A percentile compares a stretch with the other conserved stretches of the same genome.
Evolutionary conservation across 1,140 invertebrate genomes (phyloP).

Genomic region (Nomia melanderi): DNA sequence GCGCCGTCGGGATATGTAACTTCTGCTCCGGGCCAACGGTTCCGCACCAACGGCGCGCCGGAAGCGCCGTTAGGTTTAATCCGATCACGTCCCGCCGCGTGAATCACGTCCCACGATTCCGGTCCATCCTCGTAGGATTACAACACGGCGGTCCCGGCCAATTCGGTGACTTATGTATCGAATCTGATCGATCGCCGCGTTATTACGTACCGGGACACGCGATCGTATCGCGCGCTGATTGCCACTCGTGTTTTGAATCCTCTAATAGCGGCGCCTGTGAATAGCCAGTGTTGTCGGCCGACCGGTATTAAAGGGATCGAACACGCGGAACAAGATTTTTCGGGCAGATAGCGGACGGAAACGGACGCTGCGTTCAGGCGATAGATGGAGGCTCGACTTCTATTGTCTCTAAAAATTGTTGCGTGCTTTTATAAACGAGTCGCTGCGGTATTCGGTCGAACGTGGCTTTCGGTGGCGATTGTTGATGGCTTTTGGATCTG

Average conservation of each 20-base stretch:
- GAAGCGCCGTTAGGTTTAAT: conserved; percentile 62
- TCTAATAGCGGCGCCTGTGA: too few species aligned
- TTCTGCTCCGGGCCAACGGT: not conserved
- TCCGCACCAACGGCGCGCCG: conserved; percentile 15
- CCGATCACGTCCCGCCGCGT: conserved; percentile 61
- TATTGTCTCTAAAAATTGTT: not conserved
- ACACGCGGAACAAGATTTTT: not conserved
- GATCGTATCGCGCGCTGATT: conserved; percentile 1
- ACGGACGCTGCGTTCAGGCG: not conserved
- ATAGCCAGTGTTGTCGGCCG: not conserved
- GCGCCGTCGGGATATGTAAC: conserved; percentile 32
- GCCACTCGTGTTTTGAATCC: not conserved
- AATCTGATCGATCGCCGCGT: conserved; percentile 29
- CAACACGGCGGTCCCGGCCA: not conserved
- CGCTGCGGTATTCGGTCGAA: not conserved
- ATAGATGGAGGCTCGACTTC: not conserved
- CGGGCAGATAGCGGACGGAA: not conserved
- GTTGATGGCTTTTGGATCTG: not conserved
- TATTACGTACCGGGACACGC: not conserved
- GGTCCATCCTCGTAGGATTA: conserved; percentile 32
- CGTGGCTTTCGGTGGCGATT: too few species aligned
- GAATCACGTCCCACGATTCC: conserved; percentile 59
- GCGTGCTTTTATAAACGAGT: not conserved
- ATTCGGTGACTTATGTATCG: conserved; percentile 7
- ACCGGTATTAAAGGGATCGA: not conserved